phyloP scores from a whole-genome alignment of 1,140 invertebrate species.

The Arctopsyche grandis region DNA sequence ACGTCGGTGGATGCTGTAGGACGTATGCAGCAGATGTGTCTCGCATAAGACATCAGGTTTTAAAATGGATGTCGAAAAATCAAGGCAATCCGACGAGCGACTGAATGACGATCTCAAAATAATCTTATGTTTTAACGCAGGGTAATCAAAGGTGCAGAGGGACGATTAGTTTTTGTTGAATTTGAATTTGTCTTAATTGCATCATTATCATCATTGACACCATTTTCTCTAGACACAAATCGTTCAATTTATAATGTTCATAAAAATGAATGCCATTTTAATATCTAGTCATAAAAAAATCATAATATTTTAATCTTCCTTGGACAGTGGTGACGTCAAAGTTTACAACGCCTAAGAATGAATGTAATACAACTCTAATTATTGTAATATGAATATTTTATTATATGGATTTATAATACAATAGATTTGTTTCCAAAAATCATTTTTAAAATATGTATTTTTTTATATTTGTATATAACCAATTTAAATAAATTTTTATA shows the following conservation, averaged over 20 bases:
- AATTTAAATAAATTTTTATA: not conserved
- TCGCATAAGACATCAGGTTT: constrained; percentile 67
- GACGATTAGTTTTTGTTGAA: no score
- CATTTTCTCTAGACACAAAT: not conserved
- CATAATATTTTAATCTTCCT: not conserved
- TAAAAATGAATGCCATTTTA: not conserved
- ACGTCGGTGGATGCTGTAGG: constrained; percentile 77
- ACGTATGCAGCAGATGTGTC: constrained; percentile 72
- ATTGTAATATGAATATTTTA: no score
- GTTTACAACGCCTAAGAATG: no score
- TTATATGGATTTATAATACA: no score
- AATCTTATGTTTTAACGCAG: no score
- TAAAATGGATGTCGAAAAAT: constrained; percentile 64
- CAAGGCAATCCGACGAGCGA: constrained; percentile 2
- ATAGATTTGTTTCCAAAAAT: not conserved
- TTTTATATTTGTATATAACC: not conserved
- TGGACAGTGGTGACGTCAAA: no score
- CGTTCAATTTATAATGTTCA: not conserved
- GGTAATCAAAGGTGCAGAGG: no score
- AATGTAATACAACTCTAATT: no score
- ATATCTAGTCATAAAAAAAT: not conserved
- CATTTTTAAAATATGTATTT: not conserved
- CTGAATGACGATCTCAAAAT: constrained; percentile 45
- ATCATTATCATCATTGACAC: not conserved
- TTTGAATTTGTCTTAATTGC: not conserved